A percentile compares a stretch with the other conserved stretches of the same genome.
These are phyloP conservation scores for Dendropsophus ebraccatus DNA, from an alignment of 2,113 vertebrate species.

Conservation along the genomic window DNA sequence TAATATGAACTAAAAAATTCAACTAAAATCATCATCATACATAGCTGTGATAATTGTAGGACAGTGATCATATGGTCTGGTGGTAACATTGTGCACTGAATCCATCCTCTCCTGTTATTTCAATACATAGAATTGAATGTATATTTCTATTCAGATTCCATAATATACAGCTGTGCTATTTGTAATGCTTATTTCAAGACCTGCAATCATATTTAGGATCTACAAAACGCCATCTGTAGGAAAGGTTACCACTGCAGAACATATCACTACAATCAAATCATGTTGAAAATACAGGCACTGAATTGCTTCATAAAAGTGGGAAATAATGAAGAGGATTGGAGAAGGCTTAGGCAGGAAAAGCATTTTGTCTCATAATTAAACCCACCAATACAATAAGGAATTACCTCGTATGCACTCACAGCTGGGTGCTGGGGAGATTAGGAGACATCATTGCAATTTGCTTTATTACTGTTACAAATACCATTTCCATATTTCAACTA, in stretches of 20 bases:
- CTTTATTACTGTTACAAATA: background rate
- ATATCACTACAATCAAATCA: constrained; percentile 14
- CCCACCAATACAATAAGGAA: background rate
- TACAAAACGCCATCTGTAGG: constrained; percentile 33
- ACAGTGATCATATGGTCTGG: no score
- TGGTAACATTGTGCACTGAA: no score
- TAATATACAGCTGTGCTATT: constrained; percentile 17
- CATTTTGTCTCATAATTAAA: constrained; percentile 32
- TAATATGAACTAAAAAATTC: no score
- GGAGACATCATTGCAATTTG: constrained; percentile 1
- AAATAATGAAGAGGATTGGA: constrained; percentile 38
- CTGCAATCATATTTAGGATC: constrained; percentile 35
- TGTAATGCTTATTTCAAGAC: constrained; percentile 26
- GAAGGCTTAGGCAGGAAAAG: constrained; percentile 25
- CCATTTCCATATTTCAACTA: background rate
- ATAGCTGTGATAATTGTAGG: no score
- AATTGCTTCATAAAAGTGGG: constrained; percentile 2
- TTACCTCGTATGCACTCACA: constrained; percentile 17
- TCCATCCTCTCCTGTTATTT: background rate
- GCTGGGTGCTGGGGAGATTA: background rate
- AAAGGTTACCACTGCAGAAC: constrained; percentile 27
- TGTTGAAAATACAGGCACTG: background rate
- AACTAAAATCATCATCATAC: no score
- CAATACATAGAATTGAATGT: background rate
- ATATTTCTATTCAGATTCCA: background rate